Conservation (phyloP, 2,113 vertebrate species). For the Halichoerus grypus region DNA sequence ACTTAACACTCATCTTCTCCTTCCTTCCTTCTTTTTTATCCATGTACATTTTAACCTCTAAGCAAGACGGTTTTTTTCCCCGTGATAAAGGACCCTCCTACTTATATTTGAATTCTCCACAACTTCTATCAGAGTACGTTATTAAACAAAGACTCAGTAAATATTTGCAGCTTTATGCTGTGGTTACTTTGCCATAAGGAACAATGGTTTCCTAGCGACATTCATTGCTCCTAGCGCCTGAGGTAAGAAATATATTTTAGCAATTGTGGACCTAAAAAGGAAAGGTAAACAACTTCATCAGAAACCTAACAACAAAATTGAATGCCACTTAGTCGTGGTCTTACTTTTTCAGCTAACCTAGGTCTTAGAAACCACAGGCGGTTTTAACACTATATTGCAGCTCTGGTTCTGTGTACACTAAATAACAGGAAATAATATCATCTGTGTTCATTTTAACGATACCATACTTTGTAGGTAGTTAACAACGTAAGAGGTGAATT, state of each 20-base stretch:
- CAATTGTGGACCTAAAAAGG: not conserved
- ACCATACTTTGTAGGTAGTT: not conserved
- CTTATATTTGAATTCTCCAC: not conserved
- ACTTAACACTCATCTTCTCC: not conserved
- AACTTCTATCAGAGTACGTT: not conserved
- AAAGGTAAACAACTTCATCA: not conserved
- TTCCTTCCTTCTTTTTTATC: not conserved
- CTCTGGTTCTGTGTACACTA: not conserved
- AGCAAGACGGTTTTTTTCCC: not conserved
- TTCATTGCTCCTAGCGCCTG: not conserved
- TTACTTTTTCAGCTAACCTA: not conserved
- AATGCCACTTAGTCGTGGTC: not conserved
- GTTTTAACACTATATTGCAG: not conserved
- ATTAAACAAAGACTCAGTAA: not conserved
- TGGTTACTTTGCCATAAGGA: not conserved
- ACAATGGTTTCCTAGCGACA: conserved; percentile 16
- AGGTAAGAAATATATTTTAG: conserved; percentile 1
- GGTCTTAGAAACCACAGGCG: not conserved
- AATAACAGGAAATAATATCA: not conserved
- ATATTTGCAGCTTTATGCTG: not conserved
- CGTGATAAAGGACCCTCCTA: not conserved
- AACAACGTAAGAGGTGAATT: not conserved
- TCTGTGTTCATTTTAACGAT: not conserved
- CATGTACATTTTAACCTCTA: not conserved
- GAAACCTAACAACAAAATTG: not conserved